Evolutionary conservation across 2,888 invertebrate species (phyloP).

Genomic region (Erpobdella octoculata): DNA sequence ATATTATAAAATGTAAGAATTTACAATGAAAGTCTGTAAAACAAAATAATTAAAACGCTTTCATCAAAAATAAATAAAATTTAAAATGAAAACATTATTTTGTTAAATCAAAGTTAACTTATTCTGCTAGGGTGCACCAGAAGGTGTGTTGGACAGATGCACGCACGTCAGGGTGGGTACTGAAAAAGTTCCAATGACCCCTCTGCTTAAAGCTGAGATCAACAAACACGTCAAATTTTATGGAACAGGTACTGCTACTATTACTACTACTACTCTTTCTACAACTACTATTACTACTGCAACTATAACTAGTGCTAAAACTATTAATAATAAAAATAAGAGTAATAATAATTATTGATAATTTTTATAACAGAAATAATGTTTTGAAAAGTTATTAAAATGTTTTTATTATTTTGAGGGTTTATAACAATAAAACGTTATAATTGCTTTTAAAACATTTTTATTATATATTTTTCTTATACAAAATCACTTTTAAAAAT

Average conservation of each 20-base stretch:
- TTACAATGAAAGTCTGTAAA: not conserved
- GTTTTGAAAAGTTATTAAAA: not conserved
- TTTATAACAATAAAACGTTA: not conserved
- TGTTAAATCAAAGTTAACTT: too few relatives aligned
- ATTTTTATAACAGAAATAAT: not conserved
- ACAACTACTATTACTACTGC: not conserved
- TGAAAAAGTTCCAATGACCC: constrained; percentile 79
- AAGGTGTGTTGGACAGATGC: constrained; percentile 93
- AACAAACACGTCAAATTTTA: constrained; percentile 84
- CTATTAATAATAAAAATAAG: not conserved
- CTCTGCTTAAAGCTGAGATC: constrained; percentile 82
- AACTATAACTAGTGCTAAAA: not conserved
- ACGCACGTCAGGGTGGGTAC: constrained; percentile 90
- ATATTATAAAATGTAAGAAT: not conserved
- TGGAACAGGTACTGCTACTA: constrained; percentile 64
- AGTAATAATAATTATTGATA: not conserved
- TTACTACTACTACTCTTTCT: not conserved
- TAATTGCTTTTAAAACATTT: not conserved
- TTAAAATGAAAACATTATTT: too few relatives aligned
- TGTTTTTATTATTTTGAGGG: not conserved
- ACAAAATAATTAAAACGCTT: not conserved
- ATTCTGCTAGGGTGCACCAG: constrained; percentile 74
- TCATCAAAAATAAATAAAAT: too few relatives aligned
- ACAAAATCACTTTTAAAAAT: not conserved
- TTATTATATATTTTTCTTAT: not conserved